Conservation (phyloP, 2,888 invertebrate species). For the Mechanitis messenoides region DNA sequence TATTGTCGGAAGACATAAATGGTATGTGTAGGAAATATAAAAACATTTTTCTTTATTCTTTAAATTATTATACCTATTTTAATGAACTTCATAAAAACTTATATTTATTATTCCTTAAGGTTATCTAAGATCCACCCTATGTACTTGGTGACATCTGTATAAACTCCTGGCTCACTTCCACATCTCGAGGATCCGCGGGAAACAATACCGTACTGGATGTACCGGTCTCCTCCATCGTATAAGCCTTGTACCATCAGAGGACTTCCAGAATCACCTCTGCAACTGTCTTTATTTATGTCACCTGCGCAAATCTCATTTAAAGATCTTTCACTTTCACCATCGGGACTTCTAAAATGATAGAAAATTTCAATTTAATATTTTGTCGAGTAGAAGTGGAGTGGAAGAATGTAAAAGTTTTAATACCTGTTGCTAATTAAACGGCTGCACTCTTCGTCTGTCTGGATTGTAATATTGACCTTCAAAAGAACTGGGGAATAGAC, state of each 20-base stretch:
- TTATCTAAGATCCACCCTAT: constrained; percentile 56
- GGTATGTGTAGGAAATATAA: no score
- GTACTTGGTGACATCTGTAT: constrained; percentile 55
- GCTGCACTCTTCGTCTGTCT: constrained; percentile 7
- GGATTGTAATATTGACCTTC: constrained; percentile 22
- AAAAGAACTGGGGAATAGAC: constrained; percentile 1
- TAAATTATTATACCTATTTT: no score
- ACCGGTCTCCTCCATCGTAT: constrained; percentile 20
- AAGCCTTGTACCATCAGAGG: constrained; percentile 64
- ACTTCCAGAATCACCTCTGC: constrained; percentile 81
- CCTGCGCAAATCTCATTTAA: constrained; percentile 52
- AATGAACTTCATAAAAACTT: no score
- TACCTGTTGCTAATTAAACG: constrained; percentile 16
- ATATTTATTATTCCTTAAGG: constrained; percentile 25
- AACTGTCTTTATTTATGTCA: constrained; percentile 73
- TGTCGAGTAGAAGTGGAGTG: not conserved
- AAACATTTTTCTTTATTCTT: no score
- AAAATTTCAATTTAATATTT: not conserved
- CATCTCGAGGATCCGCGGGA: constrained; percentile 37
- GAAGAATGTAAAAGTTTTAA: not conserved
- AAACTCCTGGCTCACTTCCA: constrained; percentile 56
- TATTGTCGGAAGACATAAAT: no score
- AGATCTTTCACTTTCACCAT: constrained; percentile 1
- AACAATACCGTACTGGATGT: constrained; percentile 41
- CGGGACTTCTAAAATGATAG: constrained; percentile 4